A percentile compares a stretch with the other conserved stretches of the same genome.
Conservation (phyloP, 2,113 vertebrate species). For the Pyrgilauda ruficollis region DNA sequence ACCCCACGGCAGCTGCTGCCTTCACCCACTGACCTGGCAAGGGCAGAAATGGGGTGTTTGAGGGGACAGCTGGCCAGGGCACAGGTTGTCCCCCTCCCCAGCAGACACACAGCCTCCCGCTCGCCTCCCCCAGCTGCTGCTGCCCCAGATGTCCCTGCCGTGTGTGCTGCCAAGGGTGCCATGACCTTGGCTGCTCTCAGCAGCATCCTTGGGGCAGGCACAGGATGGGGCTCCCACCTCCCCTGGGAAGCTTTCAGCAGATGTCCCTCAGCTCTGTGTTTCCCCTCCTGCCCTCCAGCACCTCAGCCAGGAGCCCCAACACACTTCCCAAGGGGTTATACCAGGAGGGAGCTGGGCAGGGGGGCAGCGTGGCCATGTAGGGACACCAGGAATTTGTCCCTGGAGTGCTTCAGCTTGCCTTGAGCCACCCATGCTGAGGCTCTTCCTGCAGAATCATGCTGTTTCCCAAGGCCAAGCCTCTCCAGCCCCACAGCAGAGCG, state of each 20-base stretch:
- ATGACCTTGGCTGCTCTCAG: background rate
- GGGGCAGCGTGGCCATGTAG: rapidly evolving
- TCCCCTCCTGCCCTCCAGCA: background rate
- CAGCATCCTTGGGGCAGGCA: background rate
- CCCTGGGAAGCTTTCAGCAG: background rate
- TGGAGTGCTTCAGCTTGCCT: background rate
- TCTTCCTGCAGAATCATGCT: rapidly evolving
- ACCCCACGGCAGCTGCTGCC: background rate
- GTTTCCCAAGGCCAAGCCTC: background rate
- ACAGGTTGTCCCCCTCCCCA: background rate
- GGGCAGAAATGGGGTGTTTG: background rate
- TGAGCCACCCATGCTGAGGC: rapidly evolving
- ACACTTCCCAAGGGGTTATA: rapidly evolving
- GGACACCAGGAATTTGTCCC: background rate
- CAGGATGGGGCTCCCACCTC: background rate
- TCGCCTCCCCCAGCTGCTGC: background rate
- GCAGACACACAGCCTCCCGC: background rate
- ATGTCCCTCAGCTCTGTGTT: background rate
- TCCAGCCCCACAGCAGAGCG: background rate
- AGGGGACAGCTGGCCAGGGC: background rate
- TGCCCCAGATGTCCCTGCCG: background rate
- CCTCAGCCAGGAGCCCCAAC: background rate
- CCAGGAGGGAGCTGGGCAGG: background rate
- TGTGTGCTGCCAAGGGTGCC: rapidly evolving
- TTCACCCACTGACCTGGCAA: background rate